Evolutionary conservation across 2,113 vertebrate genomes (phyloP).

Genomic region (Lasiurus borealis): DNA sequence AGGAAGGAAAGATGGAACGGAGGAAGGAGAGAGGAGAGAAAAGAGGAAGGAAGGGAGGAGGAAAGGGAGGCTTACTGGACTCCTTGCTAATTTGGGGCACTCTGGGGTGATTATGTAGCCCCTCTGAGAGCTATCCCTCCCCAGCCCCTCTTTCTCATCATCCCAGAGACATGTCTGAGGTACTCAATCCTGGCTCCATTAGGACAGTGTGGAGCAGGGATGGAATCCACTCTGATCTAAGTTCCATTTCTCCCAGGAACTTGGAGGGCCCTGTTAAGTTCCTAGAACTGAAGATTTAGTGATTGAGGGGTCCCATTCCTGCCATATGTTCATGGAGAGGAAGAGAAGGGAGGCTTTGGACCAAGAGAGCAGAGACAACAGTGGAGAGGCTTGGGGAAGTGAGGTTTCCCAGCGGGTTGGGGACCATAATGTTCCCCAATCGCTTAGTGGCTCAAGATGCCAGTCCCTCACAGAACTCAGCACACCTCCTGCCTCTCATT

Average conservation of each 20-base stretch:
- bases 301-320: background rate
- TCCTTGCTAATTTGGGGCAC: background rate
- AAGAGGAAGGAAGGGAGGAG: no score
- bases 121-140: background rate
- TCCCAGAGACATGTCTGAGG: background rate
- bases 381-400: no score
- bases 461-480: background rate
- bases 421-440: no score
- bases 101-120: background rate
- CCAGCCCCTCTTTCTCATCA: rapidly evolving
- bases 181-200: background rate
- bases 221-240: background rate
- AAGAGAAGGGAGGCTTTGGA: background rate
- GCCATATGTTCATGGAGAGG: background rate
- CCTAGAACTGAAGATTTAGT: background rate
- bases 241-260: background rate
- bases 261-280: background rate
- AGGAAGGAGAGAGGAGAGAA: no score
- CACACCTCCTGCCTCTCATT: background rate
- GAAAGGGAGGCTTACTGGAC: no score
- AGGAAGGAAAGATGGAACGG: background rate
- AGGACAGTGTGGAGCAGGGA: background rate
- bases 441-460: background rate
- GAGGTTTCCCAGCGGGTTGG: rapidly evolving
- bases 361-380: background rate